These are phyloP conservation scores for Campylorhamphus procurvoides DNA, from an alignment of 2,113 vertebrate species.

Conservation along the genomic window DNA sequence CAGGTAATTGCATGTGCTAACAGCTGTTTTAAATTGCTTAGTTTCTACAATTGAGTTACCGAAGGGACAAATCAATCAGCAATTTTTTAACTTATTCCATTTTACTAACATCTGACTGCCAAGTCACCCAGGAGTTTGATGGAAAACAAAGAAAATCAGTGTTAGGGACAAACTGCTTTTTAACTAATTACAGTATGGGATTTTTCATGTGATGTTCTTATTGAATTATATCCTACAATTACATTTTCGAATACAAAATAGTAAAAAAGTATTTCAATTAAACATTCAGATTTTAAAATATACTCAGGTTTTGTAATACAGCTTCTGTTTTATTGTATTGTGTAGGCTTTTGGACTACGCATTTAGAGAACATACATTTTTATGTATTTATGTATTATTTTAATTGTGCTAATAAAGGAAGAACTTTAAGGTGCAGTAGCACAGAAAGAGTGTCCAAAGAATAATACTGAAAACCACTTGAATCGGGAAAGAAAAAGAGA, in stretches of 20 bases:
- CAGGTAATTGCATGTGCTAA: background rate
- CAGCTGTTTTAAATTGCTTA: conserved; percentile 24
- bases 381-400: background rate
- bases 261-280: background rate
- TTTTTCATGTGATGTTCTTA: background rate
- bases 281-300: background rate
- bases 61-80: background rate
- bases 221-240: background rate
- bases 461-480: background rate
- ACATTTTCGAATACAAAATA: background rate
- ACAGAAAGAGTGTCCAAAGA: background rate
- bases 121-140: background rate
- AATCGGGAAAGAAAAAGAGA: background rate
- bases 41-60: conserved; percentile 19
- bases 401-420: background rate
- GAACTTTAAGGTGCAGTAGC: background rate
- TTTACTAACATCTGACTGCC: background rate
- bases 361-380: background rate
- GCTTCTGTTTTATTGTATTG: background rate
- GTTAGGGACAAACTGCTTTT: background rate
- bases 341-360: background rate
- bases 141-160: background rate
- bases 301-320: background rate
- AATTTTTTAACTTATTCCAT: background rate
- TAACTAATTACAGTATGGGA: background rate